A percentile compares a stretch with the other conserved stretches of the same genome.
phyloP scores from a whole-genome alignment of 1,140 invertebrate genomes.

The Steinernema feltiae region DNA sequence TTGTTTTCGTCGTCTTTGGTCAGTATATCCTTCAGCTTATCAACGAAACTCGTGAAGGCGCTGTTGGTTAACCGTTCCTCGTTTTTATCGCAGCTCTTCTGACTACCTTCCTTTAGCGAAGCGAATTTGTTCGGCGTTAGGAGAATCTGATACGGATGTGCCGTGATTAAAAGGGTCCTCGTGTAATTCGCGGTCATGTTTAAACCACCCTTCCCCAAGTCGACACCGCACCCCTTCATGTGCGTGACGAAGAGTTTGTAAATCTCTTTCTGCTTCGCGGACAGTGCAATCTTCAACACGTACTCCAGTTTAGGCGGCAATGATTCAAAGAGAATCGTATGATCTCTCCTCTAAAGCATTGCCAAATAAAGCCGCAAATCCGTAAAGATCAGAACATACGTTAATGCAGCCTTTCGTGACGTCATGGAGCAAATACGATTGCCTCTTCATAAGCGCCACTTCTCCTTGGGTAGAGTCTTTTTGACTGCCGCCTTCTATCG shows the following conservation, averaged over 20 bases:
- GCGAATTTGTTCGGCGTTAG: neutral
- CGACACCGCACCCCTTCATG: neutral
- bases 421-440: neutral
- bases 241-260: neutral
- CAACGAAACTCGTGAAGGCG: neutral
- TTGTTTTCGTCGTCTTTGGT: neutral
- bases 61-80: neutral
- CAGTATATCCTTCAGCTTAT: neutral
- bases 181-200: neutral
- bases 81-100: neutral
- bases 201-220: neutral
- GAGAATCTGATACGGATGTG: neutral
- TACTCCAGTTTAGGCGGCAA: neutral
- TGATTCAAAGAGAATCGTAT: neutral
- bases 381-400: constrained; percentile 14
- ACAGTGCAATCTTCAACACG: neutral
- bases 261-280: neutral
- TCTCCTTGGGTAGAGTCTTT: neutral
- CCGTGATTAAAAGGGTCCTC: neutral
- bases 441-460: neutral
- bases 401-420: constrained; percentile 7
- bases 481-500: constrained; percentile 14
- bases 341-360: neutral
- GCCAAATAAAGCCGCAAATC: neutral
- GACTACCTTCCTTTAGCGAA: neutral